These are phyloP conservation scores for Hyles euphorbiae DNA, from an alignment of 1,140 invertebrate genomes.

Conservation along the genomic window DNA sequence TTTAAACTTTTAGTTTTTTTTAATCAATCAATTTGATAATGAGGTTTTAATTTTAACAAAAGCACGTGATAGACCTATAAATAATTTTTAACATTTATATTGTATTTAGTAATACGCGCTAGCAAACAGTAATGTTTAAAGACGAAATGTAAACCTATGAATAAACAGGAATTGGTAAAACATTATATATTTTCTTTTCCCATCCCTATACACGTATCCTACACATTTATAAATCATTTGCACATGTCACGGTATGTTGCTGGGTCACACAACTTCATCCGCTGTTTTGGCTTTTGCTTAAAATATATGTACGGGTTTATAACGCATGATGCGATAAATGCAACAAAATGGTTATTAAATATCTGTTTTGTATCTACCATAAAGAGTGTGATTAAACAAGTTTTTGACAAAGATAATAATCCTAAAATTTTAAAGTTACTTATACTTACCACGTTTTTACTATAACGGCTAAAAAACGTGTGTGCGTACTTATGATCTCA, in stretches of 20 bases:
- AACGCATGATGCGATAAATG: background rate
- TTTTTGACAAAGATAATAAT: too few relatives aligned
- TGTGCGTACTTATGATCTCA: too few relatives aligned
- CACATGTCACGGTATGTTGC: too few relatives aligned
- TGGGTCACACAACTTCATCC: too few relatives aligned
- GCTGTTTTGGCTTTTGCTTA: too few relatives aligned
- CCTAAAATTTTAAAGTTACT: too few relatives aligned
- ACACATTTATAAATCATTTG: background rate
- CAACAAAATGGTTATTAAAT: background rate
- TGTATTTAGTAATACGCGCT: conserved; percentile 42
- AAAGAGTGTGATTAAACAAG: too few relatives aligned
- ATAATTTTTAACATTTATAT: conserved; percentile 15
- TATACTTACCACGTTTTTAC: too few relatives aligned
- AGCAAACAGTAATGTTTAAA: conserved; percentile 47
- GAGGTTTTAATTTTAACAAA: conserved; percentile 28
- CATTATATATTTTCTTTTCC: conserved; percentile 21
- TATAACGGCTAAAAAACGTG: too few relatives aligned
- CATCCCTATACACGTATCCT: conserved; percentile 9
- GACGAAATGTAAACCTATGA: conserved; percentile 58
- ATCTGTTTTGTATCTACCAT: too few relatives aligned
- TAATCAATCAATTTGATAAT: too few relatives aligned
- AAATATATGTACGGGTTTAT: too few relatives aligned
- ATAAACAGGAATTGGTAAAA: conserved; percentile 67
- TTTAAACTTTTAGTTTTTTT: conserved; percentile 48
- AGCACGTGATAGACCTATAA: conserved; percentile 16